Evolutionary conservation across 1,140 invertebrate species (phyloP), one percentile per base, ranked within the genome.

Genomic region (Pristionchus pacificus): DNA sequence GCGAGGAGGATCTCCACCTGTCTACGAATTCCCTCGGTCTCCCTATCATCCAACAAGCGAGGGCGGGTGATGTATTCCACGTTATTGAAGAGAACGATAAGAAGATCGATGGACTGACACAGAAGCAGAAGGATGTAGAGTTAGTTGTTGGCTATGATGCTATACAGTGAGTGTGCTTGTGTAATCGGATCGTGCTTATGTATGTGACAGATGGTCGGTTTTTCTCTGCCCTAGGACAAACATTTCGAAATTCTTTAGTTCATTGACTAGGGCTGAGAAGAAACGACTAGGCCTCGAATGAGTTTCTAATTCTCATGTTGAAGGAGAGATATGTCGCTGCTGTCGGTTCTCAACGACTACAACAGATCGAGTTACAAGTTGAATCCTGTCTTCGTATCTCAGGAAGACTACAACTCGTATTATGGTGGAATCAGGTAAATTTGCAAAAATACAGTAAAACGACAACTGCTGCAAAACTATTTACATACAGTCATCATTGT

Each of bases 1-100:
- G 61, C 24, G 71, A 60, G 27, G 13, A 30, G 1, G 74, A 75
- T 6, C 63, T 79, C 32, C 74, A 78, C 14, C 79, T 80, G 2
- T 70, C 80, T 0, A 83, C 81, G 0, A 83, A 83, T 60, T 82
- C 81, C 27, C 61, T 83, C 10, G 81, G 81, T 15, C 72, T 83
- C 29, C 81, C 81, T 0, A 60, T 83, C 30, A 83, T 84, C 68
- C 74, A 77, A 14, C 81, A 83, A 70, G 76, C 80, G 13, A 65
- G 77, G n/a, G 81, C 81, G 14, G 81, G 82, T 38, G 81, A 80
- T 28, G 65, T 83, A 14, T 83, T 83, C 49, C 82, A 84, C 61
- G 81, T 83, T n/a, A 71, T 83, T 25, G 81, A 80, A n/a, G 80
- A 84, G 10, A 83, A 82, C 58, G 78, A 83, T 15, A 74, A 75